Percentiles rank a stretch among this genome's conserved stretches.
These are phyloP conservation scores for Semotilus atromaculatus DNA, from an alignment of 2,797 vertebrate genomes.

Conservation along the genomic window DNA sequence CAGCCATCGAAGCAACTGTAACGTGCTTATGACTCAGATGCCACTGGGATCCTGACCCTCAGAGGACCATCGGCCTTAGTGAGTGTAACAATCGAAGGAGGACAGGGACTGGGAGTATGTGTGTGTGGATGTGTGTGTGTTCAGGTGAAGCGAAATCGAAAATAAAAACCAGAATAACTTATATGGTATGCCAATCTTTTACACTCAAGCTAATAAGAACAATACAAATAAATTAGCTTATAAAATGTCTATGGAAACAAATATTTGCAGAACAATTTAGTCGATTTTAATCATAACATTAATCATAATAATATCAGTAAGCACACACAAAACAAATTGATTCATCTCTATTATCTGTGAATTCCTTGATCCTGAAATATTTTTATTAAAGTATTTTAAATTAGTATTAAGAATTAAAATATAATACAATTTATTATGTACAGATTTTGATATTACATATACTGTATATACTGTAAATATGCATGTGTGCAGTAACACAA, in stretches of 20 bases:
- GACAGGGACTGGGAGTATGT: slow-evolving; percentile 38
- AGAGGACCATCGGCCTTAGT: slow-evolving; percentile 57
- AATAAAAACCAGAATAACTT: background rate
- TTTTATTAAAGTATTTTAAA: background rate
- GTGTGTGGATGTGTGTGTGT: slow-evolving; percentile 37
- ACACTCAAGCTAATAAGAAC: background rate
- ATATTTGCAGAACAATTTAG: too few species aligned
- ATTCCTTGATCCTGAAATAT: background rate
- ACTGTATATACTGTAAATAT: background rate
- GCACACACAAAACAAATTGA: too few species aligned
- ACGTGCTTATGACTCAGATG: slow-evolving; percentile 28
- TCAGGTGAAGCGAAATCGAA: background rate
- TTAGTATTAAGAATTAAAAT: background rate
- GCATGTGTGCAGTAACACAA: background rate
- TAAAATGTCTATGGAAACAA: background rate
- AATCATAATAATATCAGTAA: background rate
- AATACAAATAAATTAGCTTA: background rate
- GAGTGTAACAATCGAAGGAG: slow-evolving; percentile 55
- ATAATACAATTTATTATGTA: background rate
- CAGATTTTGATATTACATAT: background rate
- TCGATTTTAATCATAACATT: background rate
- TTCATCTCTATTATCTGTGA: background rate
- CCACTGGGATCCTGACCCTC: slow-evolving; percentile 59
- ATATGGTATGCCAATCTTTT: background rate
- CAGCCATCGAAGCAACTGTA: slow-evolving; percentile 31